Evolutionary conservation across 30 jellyfish, hydroid and myxozoan genomes (phyloP), one percentile per base, ranked within the genome.

Genomic region (Pseudorhiza aurosa): DNA sequence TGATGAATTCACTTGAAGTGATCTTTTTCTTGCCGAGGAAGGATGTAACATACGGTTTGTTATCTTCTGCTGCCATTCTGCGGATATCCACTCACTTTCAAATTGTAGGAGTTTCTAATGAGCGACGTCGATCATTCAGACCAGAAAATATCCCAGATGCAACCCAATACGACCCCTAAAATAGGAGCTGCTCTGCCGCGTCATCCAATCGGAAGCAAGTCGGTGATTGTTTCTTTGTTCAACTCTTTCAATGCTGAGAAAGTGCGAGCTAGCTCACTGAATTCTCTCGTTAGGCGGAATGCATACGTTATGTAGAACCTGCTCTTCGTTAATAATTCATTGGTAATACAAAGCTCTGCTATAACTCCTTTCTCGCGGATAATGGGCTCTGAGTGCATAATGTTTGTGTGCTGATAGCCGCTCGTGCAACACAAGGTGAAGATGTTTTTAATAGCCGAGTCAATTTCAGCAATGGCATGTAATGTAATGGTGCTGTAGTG

Each of bases 11-110:
- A 42, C 83, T 91, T 25, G 97, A 89, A 10, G 95, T 65, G 33
- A 89, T 71, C 68, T 82, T 89, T 45, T 64, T 70, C 81, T 71
- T 89, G 44, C 97, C 97, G 26, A 68, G 56, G 58, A 89, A 89
- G 8, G 78, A 60, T 10, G 88, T 39, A 10, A 79, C 94, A 44
- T 65, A 88, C 53, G 94, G 97, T 68, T 76, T 58, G 36, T n/a
- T 39, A 14, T 78, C 90, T 22, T 64, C 91, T 28, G 75, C 26
- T 7, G 91, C 68, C 91, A 80, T 80, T 31, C 27, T 59, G 67
- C 12, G 4, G 18, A 7, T 4, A 7, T 27, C 22, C 12, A n/a
- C 62, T 7, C 6, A n/a, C 62, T 47, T 47, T 47, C 22, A 47
- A 47, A 47, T 47, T 8, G n/a, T 3, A 5, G 21, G 4, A 47